Conservation (phyloP, 2,888 invertebrate genomes). For the Macrosiphum euphorbiae region DNA sequence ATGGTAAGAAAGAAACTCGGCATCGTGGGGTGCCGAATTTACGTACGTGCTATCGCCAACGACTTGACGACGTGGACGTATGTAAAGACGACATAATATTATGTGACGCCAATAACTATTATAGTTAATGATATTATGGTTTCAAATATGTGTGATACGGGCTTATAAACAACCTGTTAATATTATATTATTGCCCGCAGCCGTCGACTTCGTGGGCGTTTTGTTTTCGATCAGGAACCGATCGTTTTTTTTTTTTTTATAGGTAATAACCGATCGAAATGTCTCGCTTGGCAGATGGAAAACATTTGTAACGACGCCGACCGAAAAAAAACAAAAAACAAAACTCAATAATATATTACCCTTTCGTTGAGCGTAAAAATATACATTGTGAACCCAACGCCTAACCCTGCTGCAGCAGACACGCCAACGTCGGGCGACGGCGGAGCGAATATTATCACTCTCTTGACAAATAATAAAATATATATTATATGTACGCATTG, state of each 20-base stretch:
- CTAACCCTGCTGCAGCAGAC: neutral
- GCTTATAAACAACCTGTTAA: neutral
- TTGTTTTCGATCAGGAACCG: neutral
- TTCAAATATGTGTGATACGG: neutral
- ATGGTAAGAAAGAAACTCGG: neutral
- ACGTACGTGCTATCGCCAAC: neutral
- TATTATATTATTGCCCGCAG: neutral
- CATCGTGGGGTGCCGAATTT: neutral
- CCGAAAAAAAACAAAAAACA: neutral
- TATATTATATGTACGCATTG: neutral
- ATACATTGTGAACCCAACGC: neutral
- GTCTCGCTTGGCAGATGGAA: neutral
- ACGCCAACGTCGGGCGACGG: neutral
- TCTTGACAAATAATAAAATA: neutral
- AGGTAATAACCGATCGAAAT: neutral
- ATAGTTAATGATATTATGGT: neutral
- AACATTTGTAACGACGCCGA: neutral
- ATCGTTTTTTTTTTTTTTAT: no score
- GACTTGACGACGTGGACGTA: neutral
- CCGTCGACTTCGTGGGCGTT: conserved; percentile 1
- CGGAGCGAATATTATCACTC: neutral
- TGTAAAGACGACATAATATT: neutral
- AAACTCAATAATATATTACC: neutral
- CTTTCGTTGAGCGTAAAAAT: neutral
- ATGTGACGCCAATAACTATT: neutral